These are phyloP conservation scores for Drosophila demipolita DNA, from an alignment of 2,888 invertebrate species.

Conservation along the genomic window DNA sequence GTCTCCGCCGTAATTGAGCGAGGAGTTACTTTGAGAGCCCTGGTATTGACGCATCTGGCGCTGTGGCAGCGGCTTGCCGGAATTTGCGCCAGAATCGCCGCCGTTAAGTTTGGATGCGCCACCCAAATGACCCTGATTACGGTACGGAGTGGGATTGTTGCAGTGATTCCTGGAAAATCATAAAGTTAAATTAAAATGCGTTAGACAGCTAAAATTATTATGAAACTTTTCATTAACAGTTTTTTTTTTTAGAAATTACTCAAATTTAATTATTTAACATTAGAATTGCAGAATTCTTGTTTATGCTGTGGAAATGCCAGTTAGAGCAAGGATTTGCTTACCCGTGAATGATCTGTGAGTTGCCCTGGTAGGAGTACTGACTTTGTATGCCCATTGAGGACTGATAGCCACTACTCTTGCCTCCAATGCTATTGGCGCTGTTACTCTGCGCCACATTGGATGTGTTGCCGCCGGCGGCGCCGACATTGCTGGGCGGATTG, in stretches of 20 bases:
- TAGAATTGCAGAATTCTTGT: not conserved
- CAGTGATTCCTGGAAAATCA: not conserved
- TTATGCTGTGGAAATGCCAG: not conserved
- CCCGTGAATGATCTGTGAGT: conserved; percentile 76
- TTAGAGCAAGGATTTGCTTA: conserved; percentile 31
- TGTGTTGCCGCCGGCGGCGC: conserved; percentile 37
- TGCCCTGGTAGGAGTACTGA: conserved; percentile 78
- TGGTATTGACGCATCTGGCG: conserved; percentile 83
- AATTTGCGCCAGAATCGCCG: conserved; percentile 76
- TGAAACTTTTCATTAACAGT: not conserved
- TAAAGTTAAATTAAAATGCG: not conserved
- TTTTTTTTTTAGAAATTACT: not conserved
- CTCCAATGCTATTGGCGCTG: conserved; percentile 47
- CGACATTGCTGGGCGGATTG: conserved; percentile 76
- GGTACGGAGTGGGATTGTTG: conserved; percentile 76
- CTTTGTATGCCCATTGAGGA: conserved; percentile 78
- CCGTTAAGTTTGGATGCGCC: conserved; percentile 83
- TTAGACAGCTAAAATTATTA: not conserved
- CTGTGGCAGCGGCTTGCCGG: conserved; percentile 82
- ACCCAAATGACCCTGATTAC: conserved; percentile 77
- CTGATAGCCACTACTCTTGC: conserved; percentile 73
- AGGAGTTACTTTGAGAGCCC: conserved; percentile 76
- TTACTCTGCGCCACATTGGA: conserved; percentile 56
- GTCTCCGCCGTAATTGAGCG: conserved; percentile 76
- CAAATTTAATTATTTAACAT: not conserved